Evolutionary conservation across 2,113 vertebrate species (phyloP), one percentile per base, ranked within the genome.

Genomic region (Syngnathus typhle): DNA sequence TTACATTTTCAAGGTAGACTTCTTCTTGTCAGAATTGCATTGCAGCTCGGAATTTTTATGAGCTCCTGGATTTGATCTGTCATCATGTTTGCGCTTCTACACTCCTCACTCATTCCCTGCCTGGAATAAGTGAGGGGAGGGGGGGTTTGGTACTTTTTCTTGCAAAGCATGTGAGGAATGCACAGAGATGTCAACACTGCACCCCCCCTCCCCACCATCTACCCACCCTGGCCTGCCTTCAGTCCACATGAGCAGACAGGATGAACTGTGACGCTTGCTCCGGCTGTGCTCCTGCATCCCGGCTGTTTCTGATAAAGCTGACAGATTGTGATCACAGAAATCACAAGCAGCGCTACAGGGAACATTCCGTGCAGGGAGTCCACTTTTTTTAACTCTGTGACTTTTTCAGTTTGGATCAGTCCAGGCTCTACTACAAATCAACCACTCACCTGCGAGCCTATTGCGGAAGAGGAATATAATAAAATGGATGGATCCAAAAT

Each of bases 121-220:
- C 70, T 71, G 60, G 82, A 80, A 82, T 66, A 70, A 67, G 55
- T 36, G 55, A 36, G 32, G 27, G 78, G 4, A 16, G 61, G 72
- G 68, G 69, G 76, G 78, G 80, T 75, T 75, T 77, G 19, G 1
- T 6, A 80, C 79, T 77, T 81, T 43, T 67, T 85, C 72, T 70
- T 67, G 67, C 37, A 62, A 82, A 83, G 88, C 86, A 92, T 90
- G 86, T 72, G 66, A 78, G 83, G 89, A 90, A 91, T 91, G 88
- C 73, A 70, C 58, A n/a, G 71, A 74, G 79, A 64, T 81, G 79
- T 83, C 76, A 65, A 73, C 69, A 70, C 79, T 74, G 68, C 74
- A 41, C 64, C 19, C 60, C 49, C 16, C 0, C n/a, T n/a, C 38
- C 10, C 49, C 47, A 4, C 70, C 63, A 68, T 47, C 65, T 18